phyloP scores from a whole-genome alignment of 2,113 vertebrate genomes.

The Ariopsis seemanni region DNA sequence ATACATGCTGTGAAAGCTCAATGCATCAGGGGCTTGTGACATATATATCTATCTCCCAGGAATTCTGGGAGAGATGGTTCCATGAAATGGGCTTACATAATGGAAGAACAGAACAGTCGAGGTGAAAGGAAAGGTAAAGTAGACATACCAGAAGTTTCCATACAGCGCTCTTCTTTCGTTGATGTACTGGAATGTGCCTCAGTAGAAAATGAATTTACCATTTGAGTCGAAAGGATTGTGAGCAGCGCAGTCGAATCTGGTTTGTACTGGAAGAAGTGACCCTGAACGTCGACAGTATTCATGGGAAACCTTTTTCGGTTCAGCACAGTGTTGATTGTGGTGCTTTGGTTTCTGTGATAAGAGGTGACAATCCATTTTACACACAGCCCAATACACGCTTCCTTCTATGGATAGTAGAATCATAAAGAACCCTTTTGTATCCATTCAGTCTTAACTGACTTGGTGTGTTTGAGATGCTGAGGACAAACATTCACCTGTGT shows the following conservation, averaged over 20 bases:
- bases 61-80: neutral
- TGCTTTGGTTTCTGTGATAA: constrained; percentile 43
- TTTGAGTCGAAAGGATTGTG: constrained; percentile 17
- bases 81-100: constrained; percentile 26
- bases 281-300: neutral
- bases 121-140: constrained; percentile 8
- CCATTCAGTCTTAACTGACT: neutral
- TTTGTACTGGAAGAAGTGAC: neutral
- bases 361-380: constrained; percentile 1
- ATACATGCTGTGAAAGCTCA: constrained; percentile 42
- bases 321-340: neutral
- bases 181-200: constrained; percentile 23
- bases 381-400: neutral
- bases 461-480: neutral
- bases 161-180: neutral
- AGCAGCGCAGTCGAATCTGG: neutral
- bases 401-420: neutral
- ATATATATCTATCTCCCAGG: constrained; percentile 27
- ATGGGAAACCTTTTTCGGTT: neutral
- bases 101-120: constrained; percentile 9
- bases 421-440: constrained; percentile 28
- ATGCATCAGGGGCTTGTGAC: constrained; percentile 27
- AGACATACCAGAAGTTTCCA: constrained; percentile 3
- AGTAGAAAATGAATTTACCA: constrained; percentile 13
- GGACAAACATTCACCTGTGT: constrained; percentile 1